phyloP scores from a whole-genome alignment of 2,888 invertebrate species.

The Papilio demoleus region DNA sequence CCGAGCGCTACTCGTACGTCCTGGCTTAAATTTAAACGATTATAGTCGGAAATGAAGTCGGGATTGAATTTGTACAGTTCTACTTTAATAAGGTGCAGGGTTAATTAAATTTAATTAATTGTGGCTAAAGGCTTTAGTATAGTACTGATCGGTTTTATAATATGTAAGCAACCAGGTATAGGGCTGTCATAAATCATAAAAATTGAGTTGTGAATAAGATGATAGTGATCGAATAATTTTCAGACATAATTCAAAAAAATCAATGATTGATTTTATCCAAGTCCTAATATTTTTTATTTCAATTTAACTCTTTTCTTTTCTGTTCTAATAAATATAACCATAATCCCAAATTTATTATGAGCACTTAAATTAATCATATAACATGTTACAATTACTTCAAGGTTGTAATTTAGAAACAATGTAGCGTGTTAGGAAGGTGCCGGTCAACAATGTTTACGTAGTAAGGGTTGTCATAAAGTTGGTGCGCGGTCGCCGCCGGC shows the following conservation, averaged over 20 bases:
- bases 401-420: slow-evolving; percentile 5
- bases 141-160: background rate
- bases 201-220: too few relatives aligned
- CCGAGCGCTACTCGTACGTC: too few relatives aligned
- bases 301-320: too few relatives aligned
- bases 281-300: too few relatives aligned
- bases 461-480: slow-evolving; percentile 44
- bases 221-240: too few relatives aligned
- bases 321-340: too few relatives aligned
- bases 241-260: too few relatives aligned
- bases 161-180: too few relatives aligned
- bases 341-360: too few relatives aligned
- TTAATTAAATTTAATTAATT: slow-evolving; percentile 2
- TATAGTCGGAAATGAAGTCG: slow-evolving; percentile 14
- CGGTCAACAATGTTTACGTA: slow-evolving; percentile 25
- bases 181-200: too few relatives aligned
- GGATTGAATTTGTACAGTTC: slow-evolving; percentile 20
- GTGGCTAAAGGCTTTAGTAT: background rate
- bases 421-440: background rate
- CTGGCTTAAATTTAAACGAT: too few relatives aligned
- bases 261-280: too few relatives aligned
- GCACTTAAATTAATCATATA: background rate
- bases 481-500: slow-evolving; percentile 52
- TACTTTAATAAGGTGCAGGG: background rate
- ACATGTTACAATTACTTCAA: background rate